Evolutionary conservation across 2,888 invertebrate genomes (phyloP).

Genomic region (Platycheirus albimanus): DNA sequence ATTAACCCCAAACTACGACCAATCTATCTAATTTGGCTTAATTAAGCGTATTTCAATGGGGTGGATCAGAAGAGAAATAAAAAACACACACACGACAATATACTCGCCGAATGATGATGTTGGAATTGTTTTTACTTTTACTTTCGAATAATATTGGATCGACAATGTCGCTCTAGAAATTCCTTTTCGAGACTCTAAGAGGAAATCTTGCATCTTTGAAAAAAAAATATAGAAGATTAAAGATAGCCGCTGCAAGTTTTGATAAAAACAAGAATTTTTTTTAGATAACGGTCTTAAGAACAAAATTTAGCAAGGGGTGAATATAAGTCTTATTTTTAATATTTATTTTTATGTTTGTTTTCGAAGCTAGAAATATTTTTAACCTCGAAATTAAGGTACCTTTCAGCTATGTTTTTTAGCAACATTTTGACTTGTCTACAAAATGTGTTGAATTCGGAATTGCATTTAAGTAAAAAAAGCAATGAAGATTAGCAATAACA

Average conservation of each 20-base stretch:
- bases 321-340: too few species aligned
- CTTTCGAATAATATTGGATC: slow-evolving; percentile 11
- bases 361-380: too few species aligned
- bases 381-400: too few species aligned
- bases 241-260: not conserved
- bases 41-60: slow-evolving; percentile 79
- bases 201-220: not conserved
- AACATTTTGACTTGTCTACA: too few species aligned
- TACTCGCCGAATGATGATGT: slow-evolving; percentile 1
- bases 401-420: too few species aligned
- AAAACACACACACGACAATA: slow-evolving; percentile 1
- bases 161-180: slow-evolving; percentile 9
- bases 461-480: too few species aligned
- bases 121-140: slow-evolving; percentile 38
- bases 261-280: too few species aligned
- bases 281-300: too few species aligned
- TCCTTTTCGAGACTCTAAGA: not conserved
- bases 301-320: too few species aligned
- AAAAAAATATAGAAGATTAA: not conserved
- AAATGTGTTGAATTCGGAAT: too few species aligned
- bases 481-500: too few species aligned
- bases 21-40: slow-evolving; percentile 82
- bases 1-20: slow-evolving; percentile 82
- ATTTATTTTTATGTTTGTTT: too few species aligned
- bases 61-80: slow-evolving; percentile 29